phyloP scores from a whole-genome alignment of 2,797 vertebrate species.

The Urocyon cinereoargenteus region DNA sequence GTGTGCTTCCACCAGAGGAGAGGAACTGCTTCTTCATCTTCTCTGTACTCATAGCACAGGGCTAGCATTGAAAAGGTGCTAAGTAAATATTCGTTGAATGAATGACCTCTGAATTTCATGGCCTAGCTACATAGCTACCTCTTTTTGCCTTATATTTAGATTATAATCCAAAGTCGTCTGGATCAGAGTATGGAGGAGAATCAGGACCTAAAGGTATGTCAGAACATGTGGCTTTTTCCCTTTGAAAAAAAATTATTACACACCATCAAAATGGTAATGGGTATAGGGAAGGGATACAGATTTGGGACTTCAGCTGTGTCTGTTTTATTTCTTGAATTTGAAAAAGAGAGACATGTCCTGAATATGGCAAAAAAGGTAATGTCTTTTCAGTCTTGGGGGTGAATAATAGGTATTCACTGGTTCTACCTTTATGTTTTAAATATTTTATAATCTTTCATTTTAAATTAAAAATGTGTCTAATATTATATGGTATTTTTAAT shows the following conservation, averaged over 20 bases:
- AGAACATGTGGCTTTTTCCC: conserved; percentile 27
- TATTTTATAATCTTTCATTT: conserved; percentile 7
- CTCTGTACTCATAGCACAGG: neutral
- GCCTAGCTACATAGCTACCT: neutral
- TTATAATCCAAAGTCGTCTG: conserved; percentile 95
- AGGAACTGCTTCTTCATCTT: conserved; percentile 54
- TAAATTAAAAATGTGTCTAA: neutral
- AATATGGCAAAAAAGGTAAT: neutral
- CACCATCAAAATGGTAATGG: neutral
- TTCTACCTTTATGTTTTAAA: conserved; percentile 17
- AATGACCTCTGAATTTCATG: neutral
- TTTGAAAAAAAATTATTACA: neutral
- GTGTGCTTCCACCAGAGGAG: neutral
- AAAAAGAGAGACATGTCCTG: neutral
- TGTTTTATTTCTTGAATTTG: neutral
- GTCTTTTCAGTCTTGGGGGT: conserved; percentile 19
- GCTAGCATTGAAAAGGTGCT: conserved; percentile 12
- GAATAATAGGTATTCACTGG: neutral
- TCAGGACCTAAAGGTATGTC: conserved; percentile 94
- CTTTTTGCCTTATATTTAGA: conserved; percentile 88
- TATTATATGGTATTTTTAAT: neutral
- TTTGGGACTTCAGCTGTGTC: neutral
- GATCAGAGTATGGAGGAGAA: conserved; percentile 98
- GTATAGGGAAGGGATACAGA: neutral
- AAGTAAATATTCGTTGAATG: neutral